phyloP scores from a whole-genome alignment of 2,888 invertebrate genomes.

The Drosophila pegasa region DNA sequence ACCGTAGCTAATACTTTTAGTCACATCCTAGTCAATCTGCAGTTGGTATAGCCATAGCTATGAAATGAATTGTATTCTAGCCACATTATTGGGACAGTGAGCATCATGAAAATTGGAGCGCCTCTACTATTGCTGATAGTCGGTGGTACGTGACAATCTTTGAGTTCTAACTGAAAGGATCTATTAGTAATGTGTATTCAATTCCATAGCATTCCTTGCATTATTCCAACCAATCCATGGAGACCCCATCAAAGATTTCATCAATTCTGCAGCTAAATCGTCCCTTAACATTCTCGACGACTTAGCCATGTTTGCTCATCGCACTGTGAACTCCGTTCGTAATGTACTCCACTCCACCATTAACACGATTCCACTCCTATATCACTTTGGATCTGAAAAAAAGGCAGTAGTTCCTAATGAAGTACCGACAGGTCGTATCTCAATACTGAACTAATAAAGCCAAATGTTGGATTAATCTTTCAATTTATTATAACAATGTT shows the following conservation, averaged over 20 bases:
- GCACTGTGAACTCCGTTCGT: no score
- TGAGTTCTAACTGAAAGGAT: not conserved
- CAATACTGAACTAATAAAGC: not conserved
- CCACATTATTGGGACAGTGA: not conserved
- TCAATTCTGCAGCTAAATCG: no score
- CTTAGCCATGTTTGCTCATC: no score
- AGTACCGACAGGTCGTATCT: no score
- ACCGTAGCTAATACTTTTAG: conserved; percentile 5
- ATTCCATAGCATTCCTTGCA: conserved; percentile 7
- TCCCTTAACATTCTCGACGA: no score
- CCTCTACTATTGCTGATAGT: conserved; percentile 3
- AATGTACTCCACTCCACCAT: no score
- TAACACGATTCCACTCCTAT: no score
- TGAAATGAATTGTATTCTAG: not conserved
- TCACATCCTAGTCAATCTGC: not conserved
- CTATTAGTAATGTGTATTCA: not conserved
- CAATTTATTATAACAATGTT: no score
- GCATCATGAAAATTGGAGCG: not conserved
- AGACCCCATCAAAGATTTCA: no score
- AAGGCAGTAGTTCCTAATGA: no score
- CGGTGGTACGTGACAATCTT: not conserved
- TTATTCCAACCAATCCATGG: not conserved
- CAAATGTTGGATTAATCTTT: not conserved
- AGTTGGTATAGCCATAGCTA: not conserved
- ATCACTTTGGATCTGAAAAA: no score